A percentile compares a stretch with the other conserved stretches of the same genome.
Evolutionary conservation across 1,140 invertebrate genomes (phyloP).

Genomic region (Calliopsis andreniformis): DNA sequence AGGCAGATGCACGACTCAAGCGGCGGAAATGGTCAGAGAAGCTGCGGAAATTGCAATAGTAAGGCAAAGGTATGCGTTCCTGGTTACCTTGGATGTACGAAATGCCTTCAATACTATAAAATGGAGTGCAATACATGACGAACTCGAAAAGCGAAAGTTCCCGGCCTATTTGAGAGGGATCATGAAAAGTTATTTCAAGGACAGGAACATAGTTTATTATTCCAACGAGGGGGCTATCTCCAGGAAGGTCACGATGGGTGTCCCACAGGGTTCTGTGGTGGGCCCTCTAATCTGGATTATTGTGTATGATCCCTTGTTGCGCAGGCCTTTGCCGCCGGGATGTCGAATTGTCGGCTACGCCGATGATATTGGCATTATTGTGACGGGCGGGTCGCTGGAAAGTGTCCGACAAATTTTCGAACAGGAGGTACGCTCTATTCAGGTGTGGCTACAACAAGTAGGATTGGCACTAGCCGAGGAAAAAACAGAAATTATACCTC

Average conservation of each 20-base stretch:
- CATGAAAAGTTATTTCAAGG: conserved; percentile 42
- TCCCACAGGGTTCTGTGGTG: conserved; percentile 72
- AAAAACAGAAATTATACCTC: conserved; percentile 33
- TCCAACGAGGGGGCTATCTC: conserved; percentile 12
- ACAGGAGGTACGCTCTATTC: not conserved
- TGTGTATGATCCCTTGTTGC: conserved; percentile 63
- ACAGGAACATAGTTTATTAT: conserved; percentile 36
- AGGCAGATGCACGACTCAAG: conserved; percentile 59
- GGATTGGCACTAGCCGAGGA: conserved; percentile 8
- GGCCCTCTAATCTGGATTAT: conserved; percentile 72
- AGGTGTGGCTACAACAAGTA: conserved; percentile 11
- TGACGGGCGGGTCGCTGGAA: conserved; percentile 46
- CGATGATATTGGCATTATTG: conserved; percentile 63
- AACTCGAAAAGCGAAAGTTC: conserved; percentile 17
- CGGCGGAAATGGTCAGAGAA: conserved; percentile 39
- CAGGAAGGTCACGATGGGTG: conserved; percentile 46
- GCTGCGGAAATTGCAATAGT: not conserved
- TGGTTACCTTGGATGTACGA: conserved; percentile 46
- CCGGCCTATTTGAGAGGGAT: conserved; percentile 35
- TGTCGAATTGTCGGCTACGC: conserved; percentile 58
- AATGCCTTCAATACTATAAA: conserved; percentile 55
- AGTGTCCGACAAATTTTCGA: conserved; percentile 17
- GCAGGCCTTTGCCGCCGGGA: conserved; percentile 39
- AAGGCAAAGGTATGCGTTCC: conserved; percentile 5
- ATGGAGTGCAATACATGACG: conserved; percentile 46